Conservation (phyloP, 2,113 vertebrate species). For the Oryzias curvinotus region DNA sequence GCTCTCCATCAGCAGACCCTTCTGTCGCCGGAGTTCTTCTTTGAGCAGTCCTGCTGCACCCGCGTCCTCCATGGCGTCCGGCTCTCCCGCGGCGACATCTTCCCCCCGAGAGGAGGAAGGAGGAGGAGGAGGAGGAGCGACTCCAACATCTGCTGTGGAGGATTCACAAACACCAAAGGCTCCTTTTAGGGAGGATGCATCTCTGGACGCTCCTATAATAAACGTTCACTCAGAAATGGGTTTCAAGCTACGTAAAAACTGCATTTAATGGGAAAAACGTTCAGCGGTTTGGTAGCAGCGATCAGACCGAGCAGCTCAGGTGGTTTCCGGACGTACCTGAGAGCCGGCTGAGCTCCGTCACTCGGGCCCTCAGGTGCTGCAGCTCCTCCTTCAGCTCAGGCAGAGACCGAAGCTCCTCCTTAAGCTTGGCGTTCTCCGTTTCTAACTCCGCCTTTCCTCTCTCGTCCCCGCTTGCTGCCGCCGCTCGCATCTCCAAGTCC, state of each 20-base stretch:
- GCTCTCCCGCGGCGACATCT: constrained; percentile 33
- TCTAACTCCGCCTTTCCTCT: constrained; percentile 51
- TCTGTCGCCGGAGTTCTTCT: constrained; percentile 72
- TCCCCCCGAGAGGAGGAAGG: constrained; percentile 25
- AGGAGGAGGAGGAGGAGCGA: constrained; percentile 13
- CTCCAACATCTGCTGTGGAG: constrained; percentile 49
- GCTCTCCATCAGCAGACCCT: constrained; percentile 71
- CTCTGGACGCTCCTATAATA: no score
- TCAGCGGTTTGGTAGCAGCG: no score
- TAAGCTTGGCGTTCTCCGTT: constrained; percentile 65
- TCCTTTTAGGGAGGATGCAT: neutral
- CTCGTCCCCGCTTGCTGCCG: constrained; percentile 39
- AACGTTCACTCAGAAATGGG: no score
- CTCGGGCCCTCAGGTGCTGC: constrained; percentile 67
- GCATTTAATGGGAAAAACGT: no score
- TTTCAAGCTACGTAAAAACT: no score
- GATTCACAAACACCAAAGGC: constrained; percentile 8
- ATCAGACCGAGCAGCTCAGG: no score
- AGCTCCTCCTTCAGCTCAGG: constrained; percentile 74
- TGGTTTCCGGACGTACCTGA: constrained; percentile 50
- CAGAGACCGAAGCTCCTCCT: constrained; percentile 66
- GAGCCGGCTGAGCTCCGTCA: constrained; percentile 70
- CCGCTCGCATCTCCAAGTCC: constrained; percentile 58
- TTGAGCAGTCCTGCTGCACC: constrained; percentile 39
- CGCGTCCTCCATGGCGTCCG: constrained; percentile 28